Evolutionary conservation across 2,797 vertebrate genomes (phyloP).

Genomic region (Macroramphosus scolopax): DNA sequence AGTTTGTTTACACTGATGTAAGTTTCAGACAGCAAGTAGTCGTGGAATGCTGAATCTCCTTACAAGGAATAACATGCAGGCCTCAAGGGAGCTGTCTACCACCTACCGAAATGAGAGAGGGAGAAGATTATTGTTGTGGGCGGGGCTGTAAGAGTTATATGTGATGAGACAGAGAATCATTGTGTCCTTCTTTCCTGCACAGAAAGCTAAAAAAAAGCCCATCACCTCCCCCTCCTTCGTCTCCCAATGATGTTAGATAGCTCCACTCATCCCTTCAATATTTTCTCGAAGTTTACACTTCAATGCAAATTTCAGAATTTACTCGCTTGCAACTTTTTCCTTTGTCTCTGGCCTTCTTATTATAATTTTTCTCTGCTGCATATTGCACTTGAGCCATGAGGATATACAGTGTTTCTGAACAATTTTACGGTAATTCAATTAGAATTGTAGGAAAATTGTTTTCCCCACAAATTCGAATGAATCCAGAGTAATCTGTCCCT

Average conservation of each 20-base stretch:
- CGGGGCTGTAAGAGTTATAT: constrained; percentile 35
- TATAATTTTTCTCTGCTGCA: neutral
- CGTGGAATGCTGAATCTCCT: constrained; percentile 69
- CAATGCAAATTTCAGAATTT: constrained; percentile 44
- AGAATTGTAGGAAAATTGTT: no score
- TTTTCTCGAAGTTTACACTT: constrained; percentile 31
- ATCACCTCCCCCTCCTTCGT: constrained; percentile 35
- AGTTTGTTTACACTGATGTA: constrained; percentile 46
- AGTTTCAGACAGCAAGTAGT: constrained; percentile 46
- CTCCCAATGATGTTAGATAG: constrained; percentile 53
- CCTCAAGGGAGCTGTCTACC: constrained; percentile 50
- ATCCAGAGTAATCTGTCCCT: no score
- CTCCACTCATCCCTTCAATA: constrained; percentile 27
- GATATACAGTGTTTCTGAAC: no score
- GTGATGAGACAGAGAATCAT: constrained; percentile 32
- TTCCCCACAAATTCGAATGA: no score
- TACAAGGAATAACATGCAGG: constrained; percentile 68
- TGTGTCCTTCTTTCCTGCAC: no score
- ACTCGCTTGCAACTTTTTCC: no score
- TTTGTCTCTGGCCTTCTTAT: no score
- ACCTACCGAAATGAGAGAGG: constrained; percentile 37
- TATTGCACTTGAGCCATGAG: no score
- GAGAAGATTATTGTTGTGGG: constrained; percentile 42
- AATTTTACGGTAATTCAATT: no score
- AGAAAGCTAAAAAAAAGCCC: no score